Evolutionary conservation across 2,113 vertebrate species (phyloP), one percentile per base, ranked within the genome.

Genomic region (Engraulis encrasicolus): DNA sequence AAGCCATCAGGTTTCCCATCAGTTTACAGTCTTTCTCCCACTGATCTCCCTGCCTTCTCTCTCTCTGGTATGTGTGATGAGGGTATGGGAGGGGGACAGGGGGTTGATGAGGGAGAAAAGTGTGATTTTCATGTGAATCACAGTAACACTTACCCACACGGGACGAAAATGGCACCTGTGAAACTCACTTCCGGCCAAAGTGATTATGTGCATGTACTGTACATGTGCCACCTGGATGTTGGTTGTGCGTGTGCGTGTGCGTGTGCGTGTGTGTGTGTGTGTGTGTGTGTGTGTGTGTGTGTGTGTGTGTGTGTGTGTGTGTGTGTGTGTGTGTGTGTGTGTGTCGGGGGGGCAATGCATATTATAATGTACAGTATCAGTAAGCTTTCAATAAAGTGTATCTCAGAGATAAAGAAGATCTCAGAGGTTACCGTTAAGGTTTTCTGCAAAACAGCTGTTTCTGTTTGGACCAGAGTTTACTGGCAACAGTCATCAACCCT

Each of bases 11-110:
- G 71, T 81, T 85, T 77, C 18, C 40, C 23, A 66, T 18, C 11
- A 11, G 50, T 48, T 37, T 9, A 45, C 40, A 5, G 40, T 58
- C 52, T n/a, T 7, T 27, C 23, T 78, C 27, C 3, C 23, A 9
- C 9, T 45, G 40, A 45, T 88, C n/a, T 54, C 49, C 54, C 9
- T 87, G 17, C 48, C 37, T 7, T 80, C 61, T 87, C 17, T 0
- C 23, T 17, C 82, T 80, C 45, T 81, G 66, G 15, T 78, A 58
- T n/a, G n/a, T n/a, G 18, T 74, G 84, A 82, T 31, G 31, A 50
- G 9, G 9, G 7, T 27, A n/a, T n/a, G n/a, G n/a, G n/a, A n/a
- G n/a, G 50, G 6, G n/a, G 31, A 9, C n/a, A 66, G 52, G 20
- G 7, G 58, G 50, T 52, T 52, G 50, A 23, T 7, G 23, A 36